A percentile compares a stretch with the other conserved stretches of the same genome.
phyloP scores from a whole-genome alignment of 2,888 invertebrate genomes.

The Nephrotoma flavescens region DNA sequence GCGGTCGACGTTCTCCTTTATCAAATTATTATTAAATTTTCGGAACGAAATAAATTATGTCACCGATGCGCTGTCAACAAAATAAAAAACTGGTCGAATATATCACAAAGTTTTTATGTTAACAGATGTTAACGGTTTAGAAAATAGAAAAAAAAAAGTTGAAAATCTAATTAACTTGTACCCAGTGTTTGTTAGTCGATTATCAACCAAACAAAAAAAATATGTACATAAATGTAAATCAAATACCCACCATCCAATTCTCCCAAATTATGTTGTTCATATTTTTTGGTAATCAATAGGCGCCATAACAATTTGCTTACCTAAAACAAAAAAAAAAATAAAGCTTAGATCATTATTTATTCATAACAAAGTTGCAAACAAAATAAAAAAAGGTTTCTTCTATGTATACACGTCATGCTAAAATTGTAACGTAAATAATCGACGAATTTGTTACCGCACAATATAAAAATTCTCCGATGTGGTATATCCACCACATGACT shows the following conservation, averaged over 20 bases:
- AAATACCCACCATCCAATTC: not conserved
- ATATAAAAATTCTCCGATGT: not conserved
- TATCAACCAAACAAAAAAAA: not conserved
- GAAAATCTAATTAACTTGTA: not conserved
- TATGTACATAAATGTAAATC: too few species aligned
- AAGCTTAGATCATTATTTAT: not conserved
- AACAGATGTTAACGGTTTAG: not conserved
- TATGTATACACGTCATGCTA: not conserved
- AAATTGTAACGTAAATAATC: not conserved
- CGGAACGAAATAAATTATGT: not conserved
- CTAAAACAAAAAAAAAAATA: not conserved
- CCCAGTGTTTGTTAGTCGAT: not conserved
- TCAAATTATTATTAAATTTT: not conserved
- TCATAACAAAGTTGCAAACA: not conserved
- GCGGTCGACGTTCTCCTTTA: too few species aligned
- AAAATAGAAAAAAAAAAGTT: not conserved
- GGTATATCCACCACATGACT: too few species aligned
- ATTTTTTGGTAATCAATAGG: not conserved
- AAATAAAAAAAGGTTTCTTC: not conserved
- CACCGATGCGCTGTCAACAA: not conserved
- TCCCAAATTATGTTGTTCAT: not conserved
- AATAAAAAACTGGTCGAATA: not conserved
- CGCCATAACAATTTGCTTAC: not conserved
- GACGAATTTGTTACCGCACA: not conserved
- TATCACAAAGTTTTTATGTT: not conserved